Conservation (phyloP, 2,888 invertebrate genomes). For the Melanophora roralis region DNA sequence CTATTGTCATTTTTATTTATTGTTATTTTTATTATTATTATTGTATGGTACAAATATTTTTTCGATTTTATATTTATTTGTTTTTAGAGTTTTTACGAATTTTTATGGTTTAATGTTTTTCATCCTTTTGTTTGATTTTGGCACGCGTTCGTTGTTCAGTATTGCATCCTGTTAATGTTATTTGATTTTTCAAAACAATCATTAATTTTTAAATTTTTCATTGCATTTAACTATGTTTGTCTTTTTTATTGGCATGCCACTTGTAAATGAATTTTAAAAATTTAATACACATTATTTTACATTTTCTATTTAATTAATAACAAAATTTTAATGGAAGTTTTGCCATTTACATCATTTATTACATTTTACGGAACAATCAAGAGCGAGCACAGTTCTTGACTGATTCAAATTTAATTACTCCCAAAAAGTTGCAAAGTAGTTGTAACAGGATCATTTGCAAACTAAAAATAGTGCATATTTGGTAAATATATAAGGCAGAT, state of each 20-base stretch:
- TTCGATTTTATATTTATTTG: constrained; percentile 25
- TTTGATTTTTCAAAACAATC: constrained; percentile 30
- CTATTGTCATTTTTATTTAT: constrained; percentile 55
- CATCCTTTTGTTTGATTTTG: constrained; percentile 38
- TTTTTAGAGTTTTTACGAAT: constrained; percentile 46
- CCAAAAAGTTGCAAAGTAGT: too few species aligned
- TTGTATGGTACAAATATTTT: constrained; percentile 7
- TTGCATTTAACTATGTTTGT: constrained; percentile 43
- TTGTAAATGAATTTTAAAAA: neutral
- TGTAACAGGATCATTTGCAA: too few species aligned
- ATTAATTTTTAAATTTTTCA: constrained; percentile 47
- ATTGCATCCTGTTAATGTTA: constrained; percentile 51
- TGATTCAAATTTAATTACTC: too few species aligned
- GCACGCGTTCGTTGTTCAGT: constrained; percentile 50
- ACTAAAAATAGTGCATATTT: too few species aligned
- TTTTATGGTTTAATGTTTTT: constrained; percentile 32
- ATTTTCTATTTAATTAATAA: too few species aligned
- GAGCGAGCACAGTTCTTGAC: too few species aligned
- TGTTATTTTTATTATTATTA: constrained; percentile 56
- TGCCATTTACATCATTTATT: too few species aligned
- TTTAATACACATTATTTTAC: neutral
- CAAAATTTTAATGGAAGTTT: too few species aligned
- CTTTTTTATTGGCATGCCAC: neutral
- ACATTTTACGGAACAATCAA: too few species aligned
- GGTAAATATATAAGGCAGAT: too few species aligned